These are phyloP conservation scores for Megalurothrips usitatus DNA, from an alignment of 2,888 invertebrate species.

Conservation along the genomic window DNA sequence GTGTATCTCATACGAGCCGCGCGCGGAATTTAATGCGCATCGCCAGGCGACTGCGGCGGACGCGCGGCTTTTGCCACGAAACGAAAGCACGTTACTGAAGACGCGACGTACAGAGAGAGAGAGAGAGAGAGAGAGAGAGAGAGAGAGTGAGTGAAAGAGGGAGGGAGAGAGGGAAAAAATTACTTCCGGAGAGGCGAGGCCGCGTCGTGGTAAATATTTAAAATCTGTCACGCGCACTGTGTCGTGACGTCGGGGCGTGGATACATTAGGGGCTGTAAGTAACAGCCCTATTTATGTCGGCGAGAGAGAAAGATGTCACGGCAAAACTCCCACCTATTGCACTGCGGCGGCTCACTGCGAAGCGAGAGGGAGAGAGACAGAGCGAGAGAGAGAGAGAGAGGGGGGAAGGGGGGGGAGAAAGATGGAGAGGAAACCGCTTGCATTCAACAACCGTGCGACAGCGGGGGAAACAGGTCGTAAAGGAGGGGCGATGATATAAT, in stretches of 20 bases:
- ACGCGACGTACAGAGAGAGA: too few species aligned
- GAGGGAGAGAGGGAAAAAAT: too few species aligned
- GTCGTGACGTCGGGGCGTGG: neutral
- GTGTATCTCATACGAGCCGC: too few species aligned
- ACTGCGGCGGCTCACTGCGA: too few species aligned
- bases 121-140: too few species aligned
- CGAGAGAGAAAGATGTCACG: neutral
- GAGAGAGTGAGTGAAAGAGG: too few species aligned
- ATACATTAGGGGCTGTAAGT: conserved; percentile 11
- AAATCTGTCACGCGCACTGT: conserved; percentile 5
- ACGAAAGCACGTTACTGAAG: too few species aligned
- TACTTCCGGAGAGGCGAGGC: neutral
- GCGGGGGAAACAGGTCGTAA: conserved; percentile 6
- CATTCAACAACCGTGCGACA: conserved; percentile 6
- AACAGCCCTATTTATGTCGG: neutral
- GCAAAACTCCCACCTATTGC: too few species aligned
- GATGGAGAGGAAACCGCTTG: neutral
- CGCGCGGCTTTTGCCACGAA: too few species aligned
- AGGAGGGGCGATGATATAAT: neutral
- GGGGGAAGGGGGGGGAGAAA: neutral
- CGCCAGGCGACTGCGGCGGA: too few species aligned
- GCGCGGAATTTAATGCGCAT: too few species aligned
- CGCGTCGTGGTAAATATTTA: conserved; percentile 4
- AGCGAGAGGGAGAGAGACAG: neutral
- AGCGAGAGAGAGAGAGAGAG: neutral